These are phyloP conservation scores for Enoplolaimus lenunculus DNA, from an alignment of 2,888 invertebrate genomes.

Conservation along the genomic window DNA sequence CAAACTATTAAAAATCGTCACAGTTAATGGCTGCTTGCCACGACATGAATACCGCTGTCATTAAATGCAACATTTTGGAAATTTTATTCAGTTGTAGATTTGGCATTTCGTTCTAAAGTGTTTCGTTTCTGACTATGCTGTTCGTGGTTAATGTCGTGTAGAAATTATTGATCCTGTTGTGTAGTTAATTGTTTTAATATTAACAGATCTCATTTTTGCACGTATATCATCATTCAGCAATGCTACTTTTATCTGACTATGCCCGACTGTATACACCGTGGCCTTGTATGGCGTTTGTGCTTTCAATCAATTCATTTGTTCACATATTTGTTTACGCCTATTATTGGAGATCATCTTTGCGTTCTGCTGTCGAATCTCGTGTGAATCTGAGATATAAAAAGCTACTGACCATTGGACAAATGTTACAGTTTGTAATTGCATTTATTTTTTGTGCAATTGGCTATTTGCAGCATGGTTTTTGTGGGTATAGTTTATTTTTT, in stretches of 20 bases:
- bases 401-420: slow-evolving; percentile 39
- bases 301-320: slow-evolving; percentile 38
- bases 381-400: slow-evolving; percentile 38
- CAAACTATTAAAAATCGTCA: no score
- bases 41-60: no score
- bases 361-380: slow-evolving; percentile 23
- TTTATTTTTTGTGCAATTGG: slow-evolving; percentile 34
- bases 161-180: background rate
- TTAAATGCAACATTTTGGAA: no score
- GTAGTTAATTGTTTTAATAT: background rate
- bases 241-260: slow-evolving; percentile 39
- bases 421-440: slow-evolving; percentile 37
- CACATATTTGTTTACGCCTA: slow-evolving; percentile 40
- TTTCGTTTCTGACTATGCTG: no score
- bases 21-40: no score
- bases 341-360: slow-evolving; percentile 34
- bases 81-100: no score
- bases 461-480: slow-evolving; percentile 38
- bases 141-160: no score
- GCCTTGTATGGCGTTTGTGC: slow-evolving; percentile 35
- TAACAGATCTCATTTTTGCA: slow-evolving; percentile 39
- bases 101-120: no score
- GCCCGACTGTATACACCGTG: slow-evolving; percentile 34
- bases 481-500: slow-evolving; percentile 40
- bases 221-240: slow-evolving; percentile 41